Evolutionary conservation across 2,888 invertebrate species (phyloP).

Genomic region (Monopis laevigella): DNA sequence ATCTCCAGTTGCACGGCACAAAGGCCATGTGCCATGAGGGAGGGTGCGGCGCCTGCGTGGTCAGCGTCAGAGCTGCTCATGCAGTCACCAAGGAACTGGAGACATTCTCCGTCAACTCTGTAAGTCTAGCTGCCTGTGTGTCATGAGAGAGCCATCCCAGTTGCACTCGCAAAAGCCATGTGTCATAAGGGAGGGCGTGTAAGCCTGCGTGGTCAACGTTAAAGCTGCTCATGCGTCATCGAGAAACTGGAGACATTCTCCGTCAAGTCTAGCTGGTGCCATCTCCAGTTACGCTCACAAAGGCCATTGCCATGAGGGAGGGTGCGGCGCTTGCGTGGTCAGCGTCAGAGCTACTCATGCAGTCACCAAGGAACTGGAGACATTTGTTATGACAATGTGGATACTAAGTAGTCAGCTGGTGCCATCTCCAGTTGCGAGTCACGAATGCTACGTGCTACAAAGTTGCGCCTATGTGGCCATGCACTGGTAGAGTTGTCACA

Average conservation of each 20-base stretch:
- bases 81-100: conserved; percentile 30
- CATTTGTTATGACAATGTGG: conserved; percentile 24
- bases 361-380: conserved; percentile 33
- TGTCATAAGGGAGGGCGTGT: conserved; percentile 53
- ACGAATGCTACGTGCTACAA: no score
- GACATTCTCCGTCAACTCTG: conserved; percentile 49
- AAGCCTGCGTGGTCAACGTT: conserved; percentile 43
- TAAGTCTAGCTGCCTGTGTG: no score
- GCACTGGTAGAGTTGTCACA: no score
- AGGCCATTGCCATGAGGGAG: conserved; percentile 20
- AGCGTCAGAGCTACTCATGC: conserved; percentile 38
- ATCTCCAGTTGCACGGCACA: conserved; percentile 70
- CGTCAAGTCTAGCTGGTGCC: conserved; percentile 45
- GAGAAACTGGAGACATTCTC: conserved; percentile 38
- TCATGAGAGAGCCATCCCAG: conserved; percentile 72
- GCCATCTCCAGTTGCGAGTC: not conserved
- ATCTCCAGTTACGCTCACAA: not conserved
- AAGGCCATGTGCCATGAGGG: conserved; percentile 72
- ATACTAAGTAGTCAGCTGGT: not conserved
- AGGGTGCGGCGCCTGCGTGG: conserved; percentile 67
- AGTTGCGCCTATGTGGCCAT: no score
- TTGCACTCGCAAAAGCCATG: no score
- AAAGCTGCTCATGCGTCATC: conserved; percentile 35
- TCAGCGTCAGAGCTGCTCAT: conserved; percentile 33
- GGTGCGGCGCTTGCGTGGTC: conserved; percentile 50